Percentiles rank a stretch among this genome's conserved stretches.
These are phyloP conservation scores for Hydroisotoma schaefferi DNA, from an alignment of 2,888 invertebrate genomes.

Conservation along the genomic window DNA sequence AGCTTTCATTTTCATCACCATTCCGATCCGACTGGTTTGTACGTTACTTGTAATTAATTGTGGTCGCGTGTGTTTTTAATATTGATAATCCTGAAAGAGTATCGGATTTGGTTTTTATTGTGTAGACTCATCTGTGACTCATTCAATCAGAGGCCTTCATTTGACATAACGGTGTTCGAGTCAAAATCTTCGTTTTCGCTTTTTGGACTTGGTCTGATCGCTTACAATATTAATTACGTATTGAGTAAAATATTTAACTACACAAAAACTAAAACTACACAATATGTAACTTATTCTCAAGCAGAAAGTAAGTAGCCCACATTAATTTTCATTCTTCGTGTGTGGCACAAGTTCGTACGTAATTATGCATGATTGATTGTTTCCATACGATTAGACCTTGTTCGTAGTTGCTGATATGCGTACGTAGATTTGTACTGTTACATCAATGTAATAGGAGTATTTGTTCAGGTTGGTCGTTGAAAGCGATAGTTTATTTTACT, in stretches of 20 bases:
- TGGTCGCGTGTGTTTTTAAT: neutral
- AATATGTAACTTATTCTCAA: no score
- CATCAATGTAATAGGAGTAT: neutral
- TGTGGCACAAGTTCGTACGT: no score
- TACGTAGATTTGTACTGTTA: neutral
- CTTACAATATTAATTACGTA: neutral
- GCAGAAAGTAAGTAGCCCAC: neutral
- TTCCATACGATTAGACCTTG: no score
- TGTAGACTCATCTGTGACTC: conserved; percentile 38
- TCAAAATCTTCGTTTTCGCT: conserved; percentile 7
- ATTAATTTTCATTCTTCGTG: neutral
- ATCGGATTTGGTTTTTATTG: conserved; percentile 14
- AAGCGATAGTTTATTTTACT: conserved; percentile 11
- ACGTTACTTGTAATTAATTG: neutral
- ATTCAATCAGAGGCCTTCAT: conserved; percentile 38
- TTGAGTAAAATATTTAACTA: neutral
- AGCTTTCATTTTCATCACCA: neutral
- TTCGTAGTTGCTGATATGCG: neutral
- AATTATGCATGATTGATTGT: no score
- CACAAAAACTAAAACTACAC: no score
- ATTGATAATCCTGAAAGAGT: conserved; percentile 2
- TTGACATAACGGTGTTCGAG: conserved; percentile 26
- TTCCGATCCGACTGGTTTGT: conserved; percentile 1
- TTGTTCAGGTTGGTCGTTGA: conserved; percentile 4
- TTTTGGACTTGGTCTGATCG: conserved; percentile 10